phyloP scores from a whole-genome alignment of 2,888 invertebrate species.

The Plebejus argus region DNA sequence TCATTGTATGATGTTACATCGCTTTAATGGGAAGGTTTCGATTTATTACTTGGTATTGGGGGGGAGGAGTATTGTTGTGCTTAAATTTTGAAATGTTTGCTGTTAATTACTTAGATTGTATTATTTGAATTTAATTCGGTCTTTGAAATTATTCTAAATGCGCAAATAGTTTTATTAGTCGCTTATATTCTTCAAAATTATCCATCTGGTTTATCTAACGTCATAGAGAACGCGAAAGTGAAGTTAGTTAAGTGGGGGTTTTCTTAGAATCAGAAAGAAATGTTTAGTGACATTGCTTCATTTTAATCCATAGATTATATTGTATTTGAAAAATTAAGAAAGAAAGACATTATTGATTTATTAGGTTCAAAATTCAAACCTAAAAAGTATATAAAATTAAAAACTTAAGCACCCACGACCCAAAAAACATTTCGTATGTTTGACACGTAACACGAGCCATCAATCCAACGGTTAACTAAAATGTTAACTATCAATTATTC shows the following conservation, averaged over 20 bases:
- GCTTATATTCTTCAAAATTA: too few species aligned
- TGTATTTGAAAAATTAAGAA: too few species aligned
- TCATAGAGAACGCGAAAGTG: too few species aligned
- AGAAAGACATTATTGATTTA: too few species aligned
- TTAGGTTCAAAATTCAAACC: too few species aligned
- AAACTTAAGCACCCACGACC: conserved; percentile 53
- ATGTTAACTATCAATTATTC: conserved; percentile 72
- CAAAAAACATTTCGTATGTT: conserved; percentile 48
- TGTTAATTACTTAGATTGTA: neutral
- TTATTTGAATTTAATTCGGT: neutral
- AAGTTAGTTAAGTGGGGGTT: too few species aligned
- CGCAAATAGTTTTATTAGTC: too few species aligned
- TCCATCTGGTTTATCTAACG: too few species aligned
- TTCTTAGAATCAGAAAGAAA: too few species aligned
- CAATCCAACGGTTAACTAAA: conserved; percentile 68
- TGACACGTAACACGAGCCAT: conserved; percentile 68
- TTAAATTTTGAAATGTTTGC: neutral
- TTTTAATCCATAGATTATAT: too few species aligned
- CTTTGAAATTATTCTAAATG: neutral
- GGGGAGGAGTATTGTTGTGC: neutral
- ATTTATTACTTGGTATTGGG: conserved; percentile 28
- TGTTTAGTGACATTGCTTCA: too few species aligned
- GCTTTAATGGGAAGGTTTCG: conserved; percentile 4
- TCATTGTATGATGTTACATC: conserved; percentile 17
- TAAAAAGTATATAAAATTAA: neutral